Evolutionary conservation across 2,888 invertebrate genomes (phyloP), one percentile per base, ranked within the genome.

Genomic region (Drosophila greeni): DNA sequence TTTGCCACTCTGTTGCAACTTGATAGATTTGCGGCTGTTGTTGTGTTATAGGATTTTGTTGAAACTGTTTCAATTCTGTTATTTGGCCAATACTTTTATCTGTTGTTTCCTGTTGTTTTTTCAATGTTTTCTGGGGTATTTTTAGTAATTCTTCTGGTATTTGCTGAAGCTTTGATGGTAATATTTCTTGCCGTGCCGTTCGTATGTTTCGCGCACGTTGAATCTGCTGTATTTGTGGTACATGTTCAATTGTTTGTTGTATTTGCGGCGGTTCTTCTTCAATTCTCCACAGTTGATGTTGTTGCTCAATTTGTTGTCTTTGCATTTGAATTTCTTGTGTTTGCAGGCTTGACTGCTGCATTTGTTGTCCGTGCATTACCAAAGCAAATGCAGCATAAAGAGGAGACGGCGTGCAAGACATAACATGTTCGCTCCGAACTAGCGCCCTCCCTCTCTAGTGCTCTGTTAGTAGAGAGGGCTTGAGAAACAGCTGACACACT

Each of bases 401-500:
- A 52, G 51, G 45, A 48, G 36, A 52, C 36, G 55, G 54, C 20
- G 54, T 56, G 20, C 29, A 56, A 56, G 54, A 47, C 66, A 69
- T 69, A 60, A 51, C 66, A 67, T 69, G 39, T 18, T 45, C 49
- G 49, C 59, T 51, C 52, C 53, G 61, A 49, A 36, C 18, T 20
- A 26, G 31, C 34, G 2, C 58, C 36, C 56, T 36, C 40, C 33
- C 16, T 24, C 23, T 14, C 31, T 31, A 5, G 2, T n/a, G 23
- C 42, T 4, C 11, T 47, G 31, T 23, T 20, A 47, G 31, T 20
- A 31, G 31, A 20, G 45, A 47, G 31, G 29, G 29, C 24, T 33
- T 48, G 42, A 43, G 62, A 60, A 78, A 78, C 78, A 78, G 84
- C 85, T 85, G 85, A 82, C 73, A 73, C 62, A 47, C 45, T 47